phyloP scores from a whole-genome alignment of 2,113 vertebrate species.

The Ornithorhynchus anatinus region DNA sequence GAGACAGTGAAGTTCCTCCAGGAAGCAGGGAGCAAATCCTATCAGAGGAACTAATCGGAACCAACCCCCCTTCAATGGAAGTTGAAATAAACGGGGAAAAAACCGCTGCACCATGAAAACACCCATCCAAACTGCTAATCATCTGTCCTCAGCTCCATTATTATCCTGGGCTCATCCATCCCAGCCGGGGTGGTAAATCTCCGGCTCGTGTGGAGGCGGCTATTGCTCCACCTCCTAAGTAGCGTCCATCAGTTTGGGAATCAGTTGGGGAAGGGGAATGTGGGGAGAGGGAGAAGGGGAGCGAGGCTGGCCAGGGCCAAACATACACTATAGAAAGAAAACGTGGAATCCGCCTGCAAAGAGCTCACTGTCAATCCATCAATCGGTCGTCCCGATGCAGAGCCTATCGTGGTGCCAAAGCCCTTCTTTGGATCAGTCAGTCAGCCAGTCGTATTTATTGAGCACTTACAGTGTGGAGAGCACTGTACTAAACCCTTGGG shows the following conservation, averaged over 20 bases:
- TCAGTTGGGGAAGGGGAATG: neutral
- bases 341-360: no score
- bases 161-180: conserved; percentile 35
- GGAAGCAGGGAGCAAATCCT: neutral
- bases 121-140: conserved; percentile 48
- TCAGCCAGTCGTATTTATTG: no score
- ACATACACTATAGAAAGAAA: no score
- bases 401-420: no score
- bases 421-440: no score
- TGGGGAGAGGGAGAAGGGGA: neutral
- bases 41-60: neutral
- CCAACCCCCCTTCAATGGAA: neutral
- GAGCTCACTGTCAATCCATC: no score
- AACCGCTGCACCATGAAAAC: conserved; percentile 30
- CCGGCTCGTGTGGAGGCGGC: conserved; percentile 23
- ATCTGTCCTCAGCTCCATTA: conserved; percentile 37
- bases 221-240: conserved; percentile 16
- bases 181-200: conserved; percentile 30
- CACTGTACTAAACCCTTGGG: no score
- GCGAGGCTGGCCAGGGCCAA: no score
- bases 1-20: neutral
- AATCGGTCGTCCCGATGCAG: no score
- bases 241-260: conserved; percentile 29
- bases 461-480: no score
- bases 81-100: conserved; percentile 30